Evolutionary conservation across 2,113 vertebrate species (phyloP).

Genomic region (Onychorhynchus coronatus): DNA sequence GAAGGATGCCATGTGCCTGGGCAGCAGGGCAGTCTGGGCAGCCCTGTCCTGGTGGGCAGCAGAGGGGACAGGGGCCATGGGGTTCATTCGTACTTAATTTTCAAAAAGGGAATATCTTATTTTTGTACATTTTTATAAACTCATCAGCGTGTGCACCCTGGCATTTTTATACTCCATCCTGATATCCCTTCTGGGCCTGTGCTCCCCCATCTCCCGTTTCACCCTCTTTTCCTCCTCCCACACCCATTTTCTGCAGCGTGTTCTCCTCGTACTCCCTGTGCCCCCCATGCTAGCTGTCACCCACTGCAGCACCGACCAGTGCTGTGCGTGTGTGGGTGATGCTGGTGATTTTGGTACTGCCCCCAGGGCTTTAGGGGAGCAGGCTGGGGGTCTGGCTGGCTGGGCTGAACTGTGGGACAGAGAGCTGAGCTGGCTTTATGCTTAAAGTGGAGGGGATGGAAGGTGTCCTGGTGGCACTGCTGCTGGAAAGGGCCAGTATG

Average conservation of each 20-base stretch:
- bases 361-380: background rate
- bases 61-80: background rate
- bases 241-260: background rate
- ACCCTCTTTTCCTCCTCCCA: background rate
- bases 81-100: constrained; percentile 36
- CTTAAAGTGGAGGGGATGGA: background rate
- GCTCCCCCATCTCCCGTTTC: background rate
- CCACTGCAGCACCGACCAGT: rapidly evolving
- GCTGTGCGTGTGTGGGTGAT: background rate
- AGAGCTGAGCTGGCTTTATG: background rate
- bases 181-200: background rate
- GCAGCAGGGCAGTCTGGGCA: background rate
- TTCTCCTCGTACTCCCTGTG: background rate
- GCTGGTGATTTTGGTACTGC: background rate
- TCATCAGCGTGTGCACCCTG: background rate
- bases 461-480: background rate
- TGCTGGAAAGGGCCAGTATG: background rate
- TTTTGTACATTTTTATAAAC: constrained; percentile 63
- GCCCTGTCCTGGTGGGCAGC: background rate
- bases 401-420: background rate
- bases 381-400: background rate
- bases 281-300: background rate
- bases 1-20: background rate
- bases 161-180: constrained; percentile 16
- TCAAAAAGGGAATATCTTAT: constrained; percentile 54